Base-by-base conservation (phyloP, 2,113 vertebrate genomes). In the Centropus bengalensis region DNA sequence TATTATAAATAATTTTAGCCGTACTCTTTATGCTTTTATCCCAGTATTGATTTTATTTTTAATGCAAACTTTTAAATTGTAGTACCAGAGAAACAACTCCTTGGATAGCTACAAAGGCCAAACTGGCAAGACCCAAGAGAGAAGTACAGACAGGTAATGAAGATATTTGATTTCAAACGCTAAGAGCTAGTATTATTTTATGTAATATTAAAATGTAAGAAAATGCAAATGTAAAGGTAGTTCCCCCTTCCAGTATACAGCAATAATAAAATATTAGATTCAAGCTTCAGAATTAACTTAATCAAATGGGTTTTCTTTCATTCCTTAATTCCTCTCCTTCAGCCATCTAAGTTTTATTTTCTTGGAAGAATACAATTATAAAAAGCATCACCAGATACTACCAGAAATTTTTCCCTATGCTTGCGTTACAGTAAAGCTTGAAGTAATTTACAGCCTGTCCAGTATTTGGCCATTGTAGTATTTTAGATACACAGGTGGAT, bases 31-130 rank as follows among this genome's bases (percentile, higher is more conserved):
- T 78, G 91, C 90, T 91, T 95, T 96, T 94, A 94, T 88, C 88
- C 82, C 36, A 24, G 71, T 95, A 96, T 84, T 91, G 94, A 96
- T 95, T 94, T 95, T 94, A 91, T 93, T 94, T 97, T 93, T 95
- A 95, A 96, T 94, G 88, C 91, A 96, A 96, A 96, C 93, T 96
- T 96, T 93, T 93, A 97, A 94, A 96, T 96, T 96, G 94, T 60
- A 83, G 52, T 73, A 64, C 55, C 85, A 84, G 56, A 86, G 80
- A 94, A 96, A 96, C 88, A 95, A 91, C 76, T 83, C 93, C 76
- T 79, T 93, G 76, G 13, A 71, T 30, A 70, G 68, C 47, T 70
- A 86, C 86, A 68, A 64, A 83, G 64, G 36, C 79, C 78, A 93
- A 95, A 89, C 83, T 81, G 93, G 55, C 44, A n/a, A 81, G 38